Base-by-base conservation (phyloP, 30 jellyfish, hydroid and myxozoan species). In the Aurelia sp. region DNA sequence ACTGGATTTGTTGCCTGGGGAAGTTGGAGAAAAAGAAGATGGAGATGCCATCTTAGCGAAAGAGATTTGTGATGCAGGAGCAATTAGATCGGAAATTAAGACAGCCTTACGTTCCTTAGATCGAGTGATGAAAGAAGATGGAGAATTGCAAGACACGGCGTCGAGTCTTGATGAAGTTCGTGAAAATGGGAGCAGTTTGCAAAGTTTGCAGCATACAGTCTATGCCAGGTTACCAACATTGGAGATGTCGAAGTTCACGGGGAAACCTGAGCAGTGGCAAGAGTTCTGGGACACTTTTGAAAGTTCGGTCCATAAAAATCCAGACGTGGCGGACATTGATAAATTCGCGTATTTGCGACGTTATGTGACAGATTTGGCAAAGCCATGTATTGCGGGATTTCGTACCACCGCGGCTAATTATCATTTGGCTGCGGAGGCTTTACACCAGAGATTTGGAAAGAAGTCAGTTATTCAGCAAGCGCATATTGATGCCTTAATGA, bases 241-340 rank as follows among this genome's bases (percentile, higher is more conserved):
- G 15, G 50, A 13, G 88, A 77, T 7, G 40, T 50, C 41, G 21
- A 52, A 6, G 55, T 19, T 21, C 78, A 59, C 47, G 59, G 33
- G 33, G 33, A 27, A 27, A 27, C 33, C 33, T 27, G 33, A 27
- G 33, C 33, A 27, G 33, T 27, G 78, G 88, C 88, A 77, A 58
- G 88, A 63, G 88, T 77, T 77, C 44, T 77, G 88, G 88, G 88
- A 77, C 40, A 7, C 44, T 0, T 77, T 77, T 27, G 78, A 77
- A 41, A 77, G 78, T 57, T 44, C 84, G 22, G 78, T 77, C 40
- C 48, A 77, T 58, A 63, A 61, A 17, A 61, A 77, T 77, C 67
- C 20, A 18, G 88, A 19, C 16, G 64, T 77, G 5, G 66, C 88
- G 3, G 30, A 24, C 33, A 27, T 27, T 27, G 33, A 27, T 27